Percentiles rank a stretch among this genome's conserved stretches.
Evolutionary conservation across 2,888 invertebrate species (phyloP).

Genomic region (Hypolimnas misippus): DNA sequence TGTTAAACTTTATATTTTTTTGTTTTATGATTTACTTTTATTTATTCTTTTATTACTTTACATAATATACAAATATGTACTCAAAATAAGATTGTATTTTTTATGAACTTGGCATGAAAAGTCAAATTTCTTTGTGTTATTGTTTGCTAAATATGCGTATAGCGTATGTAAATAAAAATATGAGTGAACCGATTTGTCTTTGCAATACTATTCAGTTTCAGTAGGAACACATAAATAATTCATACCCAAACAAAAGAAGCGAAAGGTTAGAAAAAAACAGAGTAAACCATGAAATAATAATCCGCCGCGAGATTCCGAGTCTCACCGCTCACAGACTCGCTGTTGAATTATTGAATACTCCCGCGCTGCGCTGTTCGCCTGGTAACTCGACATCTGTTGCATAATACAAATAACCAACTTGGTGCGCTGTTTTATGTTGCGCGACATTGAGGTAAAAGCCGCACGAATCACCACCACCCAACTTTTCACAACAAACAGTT

Average conservation of each 20-base stretch:
- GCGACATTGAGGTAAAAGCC: neutral
- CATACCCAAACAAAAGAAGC: conserved; percentile 24
- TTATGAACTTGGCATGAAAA: too few relatives aligned
- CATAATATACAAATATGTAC: too few relatives aligned
- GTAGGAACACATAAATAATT: conserved; percentile 17
- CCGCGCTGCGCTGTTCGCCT: conserved; percentile 54
- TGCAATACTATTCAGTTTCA: neutral
- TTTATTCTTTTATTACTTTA: too few relatives aligned
- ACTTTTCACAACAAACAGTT: too few relatives aligned
- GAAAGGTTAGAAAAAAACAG: conserved; percentile 36
- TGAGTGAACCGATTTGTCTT: neutral
- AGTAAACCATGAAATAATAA: conserved; percentile 30
- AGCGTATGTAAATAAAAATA: neutral
- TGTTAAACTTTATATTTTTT: too few relatives aligned
- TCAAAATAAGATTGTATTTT: too few relatives aligned
- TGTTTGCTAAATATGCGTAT: too few relatives aligned
- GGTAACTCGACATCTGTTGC: conserved; percentile 55
- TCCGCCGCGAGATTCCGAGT: conserved; percentile 20
- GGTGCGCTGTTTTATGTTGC: neutral
- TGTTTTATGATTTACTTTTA: too few relatives aligned
- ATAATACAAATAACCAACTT: conserved; percentile 51
- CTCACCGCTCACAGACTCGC: conserved; percentile 6
- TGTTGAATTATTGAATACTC: conserved; percentile 66
- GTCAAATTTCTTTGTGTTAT: too few relatives aligned
- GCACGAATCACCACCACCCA: too few relatives aligned